phyloP scores from a whole-genome alignment of 2,888 invertebrate species.

The Thera obeliscata region DNA sequence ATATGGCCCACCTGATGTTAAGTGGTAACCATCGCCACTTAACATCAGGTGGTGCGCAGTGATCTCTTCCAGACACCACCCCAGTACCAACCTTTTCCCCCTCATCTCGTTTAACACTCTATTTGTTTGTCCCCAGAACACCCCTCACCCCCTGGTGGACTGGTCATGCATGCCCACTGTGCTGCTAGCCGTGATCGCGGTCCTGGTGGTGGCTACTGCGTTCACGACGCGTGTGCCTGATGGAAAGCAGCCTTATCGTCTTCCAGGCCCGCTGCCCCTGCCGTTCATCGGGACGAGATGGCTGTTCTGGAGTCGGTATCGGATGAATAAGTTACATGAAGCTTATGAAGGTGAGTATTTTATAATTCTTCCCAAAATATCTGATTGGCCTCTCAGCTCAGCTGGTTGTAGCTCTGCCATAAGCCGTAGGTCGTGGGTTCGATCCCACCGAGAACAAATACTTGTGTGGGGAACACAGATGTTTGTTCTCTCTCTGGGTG shows the following conservation, averaged over 20 bases:
- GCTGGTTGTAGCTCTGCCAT: too few species aligned
- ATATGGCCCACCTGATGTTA: too few species aligned
- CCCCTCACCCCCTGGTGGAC: constrained; percentile 70
- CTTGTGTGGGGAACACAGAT: too few species aligned
- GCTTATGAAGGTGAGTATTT: constrained; percentile 88
- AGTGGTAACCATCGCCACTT: too few species aligned
- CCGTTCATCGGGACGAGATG: constrained; percentile 92
- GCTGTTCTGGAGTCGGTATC: constrained; percentile 89
- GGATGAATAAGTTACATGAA: constrained; percentile 90
- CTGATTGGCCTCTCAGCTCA: too few species aligned
- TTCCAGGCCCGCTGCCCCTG: constrained; percentile 90
- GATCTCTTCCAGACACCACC: too few species aligned
- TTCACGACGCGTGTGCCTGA: constrained; percentile 59
- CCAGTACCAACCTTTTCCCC: not conserved
- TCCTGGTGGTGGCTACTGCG: constrained; percentile 63
- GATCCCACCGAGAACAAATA: too few species aligned
- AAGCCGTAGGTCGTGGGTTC: too few species aligned
- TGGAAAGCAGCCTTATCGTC: constrained; percentile 57
- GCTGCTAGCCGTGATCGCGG: constrained; percentile 61
- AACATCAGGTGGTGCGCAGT: too few species aligned
- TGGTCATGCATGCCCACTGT: constrained; percentile 77
- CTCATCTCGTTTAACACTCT: not conserved
- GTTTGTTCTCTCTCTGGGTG: too few species aligned
- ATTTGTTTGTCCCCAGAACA: constrained; percentile 55
- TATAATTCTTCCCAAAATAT: not conserved